Conservation (phyloP, 1,140 invertebrate species). For the Magallana gigas region DNA sequence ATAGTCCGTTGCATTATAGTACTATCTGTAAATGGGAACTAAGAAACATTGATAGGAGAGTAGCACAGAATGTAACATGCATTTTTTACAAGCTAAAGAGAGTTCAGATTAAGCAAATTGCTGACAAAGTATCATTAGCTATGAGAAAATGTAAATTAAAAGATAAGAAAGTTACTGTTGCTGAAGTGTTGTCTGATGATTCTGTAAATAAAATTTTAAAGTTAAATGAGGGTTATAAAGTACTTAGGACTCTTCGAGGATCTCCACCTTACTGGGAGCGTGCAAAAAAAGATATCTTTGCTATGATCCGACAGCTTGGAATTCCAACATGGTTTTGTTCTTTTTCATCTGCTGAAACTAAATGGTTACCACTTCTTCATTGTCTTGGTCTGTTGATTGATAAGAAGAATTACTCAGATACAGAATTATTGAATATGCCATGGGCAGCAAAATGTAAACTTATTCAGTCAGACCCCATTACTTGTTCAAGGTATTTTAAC, state of each 20-base stretch:
- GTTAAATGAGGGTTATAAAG: constrained; percentile 56
- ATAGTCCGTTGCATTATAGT: constrained; percentile 45
- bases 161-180: constrained; percentile 49
- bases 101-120: no score
- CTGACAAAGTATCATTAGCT: constrained; percentile 46
- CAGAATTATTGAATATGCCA: constrained; percentile 44
- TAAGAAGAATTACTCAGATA: constrained; percentile 24
- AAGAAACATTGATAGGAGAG: constrained; percentile 46
- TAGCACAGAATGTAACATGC: constrained; percentile 37
- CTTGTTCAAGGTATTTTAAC: constrained; percentile 55
- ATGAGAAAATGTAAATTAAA: constrained; percentile 39
- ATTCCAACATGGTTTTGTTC: constrained; percentile 54
- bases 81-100: constrained; percentile 50
- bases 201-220: constrained; percentile 49
- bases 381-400: constrained; percentile 42
- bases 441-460: constrained; percentile 53
- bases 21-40: constrained; percentile 51
- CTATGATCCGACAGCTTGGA: constrained; percentile 62
- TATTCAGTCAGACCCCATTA: constrained; percentile 55
- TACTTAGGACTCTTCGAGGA: constrained; percentile 52
- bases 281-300: constrained; percentile 61
- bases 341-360: no score
- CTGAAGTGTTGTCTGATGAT: background rate
- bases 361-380: constrained; percentile 48
- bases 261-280: constrained; percentile 58